A percentile compares a stretch with the other conserved stretches of the same genome.
These are phyloP conservation scores for Drosophila mercatorum DNA, from an alignment of 2,888 invertebrate species.

Conservation along the genomic window DNA sequence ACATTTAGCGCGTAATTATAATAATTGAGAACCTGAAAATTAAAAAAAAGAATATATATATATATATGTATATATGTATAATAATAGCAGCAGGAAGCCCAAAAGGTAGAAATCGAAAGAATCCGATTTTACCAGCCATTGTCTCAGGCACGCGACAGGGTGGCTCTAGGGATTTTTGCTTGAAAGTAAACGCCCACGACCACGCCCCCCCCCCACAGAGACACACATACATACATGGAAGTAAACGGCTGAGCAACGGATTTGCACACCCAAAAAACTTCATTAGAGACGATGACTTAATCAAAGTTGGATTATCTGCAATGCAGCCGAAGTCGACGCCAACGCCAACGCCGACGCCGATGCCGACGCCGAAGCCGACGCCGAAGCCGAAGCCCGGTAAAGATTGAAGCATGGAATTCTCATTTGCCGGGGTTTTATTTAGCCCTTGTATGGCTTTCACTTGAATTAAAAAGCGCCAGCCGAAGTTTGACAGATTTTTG, in stretches of 20 bases:
- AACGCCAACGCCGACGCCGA: constrained; percentile 38
- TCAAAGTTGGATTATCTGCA: constrained; percentile 83
- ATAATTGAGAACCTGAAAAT: constrained; percentile 52
- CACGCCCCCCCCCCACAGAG: background rate
- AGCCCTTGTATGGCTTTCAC: constrained; percentile 64
- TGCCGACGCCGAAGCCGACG: constrained; percentile 20
- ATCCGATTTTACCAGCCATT: constrained; percentile 21
- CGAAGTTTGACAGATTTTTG: constrained; percentile 73
- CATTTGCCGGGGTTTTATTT: constrained; percentile 26
- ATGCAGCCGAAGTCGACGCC: constrained; percentile 36
- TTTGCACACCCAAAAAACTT: constrained; percentile 80
- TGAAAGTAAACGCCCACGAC: constrained; percentile 32
- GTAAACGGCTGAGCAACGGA: constrained; percentile 75
- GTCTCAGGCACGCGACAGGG: constrained; percentile 51
- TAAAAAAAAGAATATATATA: constrained; percentile 8
- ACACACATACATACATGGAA: constrained; percentile 49
- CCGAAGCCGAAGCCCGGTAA: constrained; percentile 41
- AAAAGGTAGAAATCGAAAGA: constrained; percentile 11
- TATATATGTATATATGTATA: constrained; percentile 6
- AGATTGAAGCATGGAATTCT: constrained; percentile 30
- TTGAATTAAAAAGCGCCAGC: constrained; percentile 76
- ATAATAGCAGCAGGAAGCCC: constrained; percentile 41
- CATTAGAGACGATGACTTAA: constrained; percentile 80
- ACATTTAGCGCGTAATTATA: constrained; percentile 38
- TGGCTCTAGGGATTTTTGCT: constrained; percentile 33